A percentile compares a stretch with the other conserved stretches of the same genome.
Conservation (phyloP, 2,113 vertebrate genomes). For the Microtus montanus region DNA sequence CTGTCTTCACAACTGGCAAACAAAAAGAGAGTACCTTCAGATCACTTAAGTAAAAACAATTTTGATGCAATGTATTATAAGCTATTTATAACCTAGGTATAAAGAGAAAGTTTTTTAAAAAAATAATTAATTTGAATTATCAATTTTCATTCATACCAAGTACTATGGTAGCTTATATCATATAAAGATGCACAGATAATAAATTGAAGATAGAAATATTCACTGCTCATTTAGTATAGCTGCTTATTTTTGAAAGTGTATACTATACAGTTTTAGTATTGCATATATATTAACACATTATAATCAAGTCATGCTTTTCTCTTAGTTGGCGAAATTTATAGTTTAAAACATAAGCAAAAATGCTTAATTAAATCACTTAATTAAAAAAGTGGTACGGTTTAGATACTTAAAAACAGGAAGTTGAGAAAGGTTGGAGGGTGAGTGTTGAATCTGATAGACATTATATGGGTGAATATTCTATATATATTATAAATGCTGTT, state of each 20-base stretch:
- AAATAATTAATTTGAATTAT: neutral
- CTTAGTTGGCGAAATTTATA: neutral
- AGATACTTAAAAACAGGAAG: neutral
- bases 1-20: neutral
- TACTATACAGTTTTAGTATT: neutral
- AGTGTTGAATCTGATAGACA: neutral
- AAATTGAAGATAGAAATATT: neutral
- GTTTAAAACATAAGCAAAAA: conserved; percentile 7
- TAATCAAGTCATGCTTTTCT: neutral
- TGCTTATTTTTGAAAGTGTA: neutral
- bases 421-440: neutral
- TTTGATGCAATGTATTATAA: conserved; percentile 42
- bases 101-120: neutral
- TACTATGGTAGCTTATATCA: neutral
- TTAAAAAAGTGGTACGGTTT: neutral
- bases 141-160: neutral
- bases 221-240: conserved; percentile 20
- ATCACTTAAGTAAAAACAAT: neutral
- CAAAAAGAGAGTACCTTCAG: neutral
- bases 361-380: neutral
- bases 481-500: neutral
- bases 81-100: neutral
- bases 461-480: neutral
- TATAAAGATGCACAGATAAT: neutral
- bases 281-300: neutral